Percentiles rank a stretch among this genome's conserved stretches.
phyloP scores from a whole-genome alignment of 1,140 invertebrate species.

The Goniozus legneri region DNA sequence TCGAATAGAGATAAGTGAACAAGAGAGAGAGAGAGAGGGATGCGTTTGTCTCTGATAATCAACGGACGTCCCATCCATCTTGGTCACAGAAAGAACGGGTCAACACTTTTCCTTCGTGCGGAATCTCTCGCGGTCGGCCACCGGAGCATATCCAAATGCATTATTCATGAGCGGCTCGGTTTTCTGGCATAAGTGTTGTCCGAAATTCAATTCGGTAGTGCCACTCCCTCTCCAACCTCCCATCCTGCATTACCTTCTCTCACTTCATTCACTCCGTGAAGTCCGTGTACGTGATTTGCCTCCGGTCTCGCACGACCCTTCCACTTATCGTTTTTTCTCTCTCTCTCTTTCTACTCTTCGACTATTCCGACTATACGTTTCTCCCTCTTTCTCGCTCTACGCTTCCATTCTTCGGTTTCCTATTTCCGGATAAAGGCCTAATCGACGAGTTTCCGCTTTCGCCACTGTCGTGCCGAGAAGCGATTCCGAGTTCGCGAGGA shows the following conservation, averaged over 20 bases:
- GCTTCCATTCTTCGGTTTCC: too few relatives aligned
- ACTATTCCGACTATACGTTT: too few relatives aligned
- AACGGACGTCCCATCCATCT: constrained; percentile 28
- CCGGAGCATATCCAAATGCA: constrained; percentile 18
- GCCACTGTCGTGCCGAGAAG: too few relatives aligned
- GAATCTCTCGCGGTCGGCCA: constrained; percentile 18
- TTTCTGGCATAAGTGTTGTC: constrained; percentile 36
- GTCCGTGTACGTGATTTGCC: constrained; percentile 31
- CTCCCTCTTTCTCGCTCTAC: too few relatives aligned
- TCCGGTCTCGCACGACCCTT: constrained; percentile 10
- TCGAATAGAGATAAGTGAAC: background rate
- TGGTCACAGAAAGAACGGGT: constrained; percentile 27
- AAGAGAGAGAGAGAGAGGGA: constrained; percentile 10
- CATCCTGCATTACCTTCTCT: too few relatives aligned
- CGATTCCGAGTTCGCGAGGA: too few relatives aligned
- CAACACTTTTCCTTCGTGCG: constrained; percentile 28
- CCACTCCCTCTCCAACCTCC: too few relatives aligned
- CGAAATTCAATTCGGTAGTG: constrained; percentile 34
- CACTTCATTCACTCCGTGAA: too few relatives aligned
- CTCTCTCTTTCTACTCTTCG: background rate
- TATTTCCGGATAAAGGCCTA: too few relatives aligned
- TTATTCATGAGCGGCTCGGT: constrained; percentile 30
- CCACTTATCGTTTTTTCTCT: background rate
- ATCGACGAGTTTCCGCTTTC: too few relatives aligned
- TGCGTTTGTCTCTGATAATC: constrained; percentile 32